Percentiles rank a stretch among this genome's conserved stretches.
Evolutionary conservation across 2,113 vertebrate species (phyloP).

Genomic region (Callospermophilus lateralis): DNA sequence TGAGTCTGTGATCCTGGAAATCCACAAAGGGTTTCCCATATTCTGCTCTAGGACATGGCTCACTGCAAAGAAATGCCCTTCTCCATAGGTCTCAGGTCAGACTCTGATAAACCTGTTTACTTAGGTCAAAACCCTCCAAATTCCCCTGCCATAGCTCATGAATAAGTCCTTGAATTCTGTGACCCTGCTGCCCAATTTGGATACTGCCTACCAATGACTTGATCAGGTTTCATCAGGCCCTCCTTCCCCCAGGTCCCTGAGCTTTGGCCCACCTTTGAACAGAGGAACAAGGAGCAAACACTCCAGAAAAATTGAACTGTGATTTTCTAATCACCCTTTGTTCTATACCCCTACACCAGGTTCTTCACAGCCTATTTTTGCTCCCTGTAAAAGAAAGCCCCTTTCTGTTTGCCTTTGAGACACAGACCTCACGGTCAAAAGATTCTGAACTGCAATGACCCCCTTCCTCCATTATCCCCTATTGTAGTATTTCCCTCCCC

Average conservation of each 20-base stretch:
- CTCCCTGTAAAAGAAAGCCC: neutral
- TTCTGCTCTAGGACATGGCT: neutral
- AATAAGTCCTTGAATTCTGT: neutral
- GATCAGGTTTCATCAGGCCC: neutral
- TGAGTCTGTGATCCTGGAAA: neutral
- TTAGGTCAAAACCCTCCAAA: neutral
- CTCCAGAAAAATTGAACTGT: neutral
- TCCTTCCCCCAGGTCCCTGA: neutral
- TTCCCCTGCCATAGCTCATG: neutral
- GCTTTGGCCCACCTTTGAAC: neutral
- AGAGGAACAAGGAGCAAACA: neutral
- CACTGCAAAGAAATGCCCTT: neutral
- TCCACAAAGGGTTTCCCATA: neutral
- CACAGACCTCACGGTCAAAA: too few relatives aligned
- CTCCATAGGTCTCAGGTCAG: too few relatives aligned
- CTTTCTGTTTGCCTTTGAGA: neutral
- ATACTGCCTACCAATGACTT: too few relatives aligned
- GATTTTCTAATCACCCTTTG: neutral
- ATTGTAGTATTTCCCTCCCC: too few relatives aligned
- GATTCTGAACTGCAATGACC: too few relatives aligned
- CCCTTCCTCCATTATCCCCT: too few relatives aligned
- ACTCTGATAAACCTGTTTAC: neutral
- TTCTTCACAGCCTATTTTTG: neutral
- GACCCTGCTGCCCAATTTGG: too few relatives aligned
- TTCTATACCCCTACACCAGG: too few relatives aligned